Base-by-base conservation (phyloP, 1,140 invertebrate genomes). In the Callitettix versicolor region DNA sequence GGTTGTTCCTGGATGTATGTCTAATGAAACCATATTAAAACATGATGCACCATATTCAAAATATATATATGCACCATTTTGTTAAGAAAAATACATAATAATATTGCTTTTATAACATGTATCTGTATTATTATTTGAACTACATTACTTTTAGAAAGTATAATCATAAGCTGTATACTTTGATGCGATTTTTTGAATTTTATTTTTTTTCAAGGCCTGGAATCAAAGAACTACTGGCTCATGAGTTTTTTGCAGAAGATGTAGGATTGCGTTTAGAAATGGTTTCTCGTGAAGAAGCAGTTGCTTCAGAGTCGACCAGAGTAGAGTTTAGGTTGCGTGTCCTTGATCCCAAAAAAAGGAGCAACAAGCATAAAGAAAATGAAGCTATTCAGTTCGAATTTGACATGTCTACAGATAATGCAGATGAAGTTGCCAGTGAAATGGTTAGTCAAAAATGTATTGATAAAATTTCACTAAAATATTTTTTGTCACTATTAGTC, bases 341-440 rank as follows among this genome's bases (percentile, higher is more conserved):
- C 48, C 81, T 97, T 36, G 95, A 99, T 75, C 91, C 96, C 21
- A 98, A 98, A 70, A 99, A 98, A 70, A 74, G 94, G 61, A 88
- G 85, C 62, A 88, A 90, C 63, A 91, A 91, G 61, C 94, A 98
- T 68, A 97, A 98, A 69, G 95, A 99, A 72, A 98, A 99, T 73
- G 96, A 99, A 74, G 96, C 95, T 7, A 97, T 99, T 63, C 94
- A 98, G 71, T 99, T 99, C 76, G 93, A 96, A 60, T 99, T 97
- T 76, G 91, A 98, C 71, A 86, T 98, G 58, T 81, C 85, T 60
- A 79, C 77, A 52, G 96, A 99, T 70, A 87, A 93, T 67, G 88
- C 91, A 58, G 92, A 98, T 66, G 88, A 94, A 67, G 89, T 99
- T 55, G 92, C 94, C 43, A 83, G 87, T 65, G 95, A 97, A 72